Evolutionary conservation across 2,888 invertebrate species (phyloP).

Genomic region (Drosophila aldrichi): DNA sequence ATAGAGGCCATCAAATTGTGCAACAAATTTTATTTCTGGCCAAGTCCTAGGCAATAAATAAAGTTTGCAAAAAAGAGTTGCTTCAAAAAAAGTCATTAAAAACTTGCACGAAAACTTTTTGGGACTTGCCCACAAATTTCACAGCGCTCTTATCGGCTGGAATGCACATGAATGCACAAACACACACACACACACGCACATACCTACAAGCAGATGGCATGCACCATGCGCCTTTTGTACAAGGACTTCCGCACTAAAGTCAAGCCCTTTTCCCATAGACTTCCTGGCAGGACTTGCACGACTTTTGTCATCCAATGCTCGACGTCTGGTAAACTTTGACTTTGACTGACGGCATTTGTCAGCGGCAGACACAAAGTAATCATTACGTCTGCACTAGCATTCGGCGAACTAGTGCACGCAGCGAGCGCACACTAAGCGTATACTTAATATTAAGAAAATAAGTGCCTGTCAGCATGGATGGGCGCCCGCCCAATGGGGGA

Average conservation of each 20-base stretch:
- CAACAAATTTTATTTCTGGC: constrained; percentile 15
- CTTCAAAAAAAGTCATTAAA: constrained; percentile 38
- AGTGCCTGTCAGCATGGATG: constrained; percentile 69
- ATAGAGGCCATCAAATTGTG: constrained; percentile 17
- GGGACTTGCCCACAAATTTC: constrained; percentile 22
- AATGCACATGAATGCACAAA: constrained; percentile 64
- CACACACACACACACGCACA: background rate
- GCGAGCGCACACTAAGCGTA: constrained; percentile 62
- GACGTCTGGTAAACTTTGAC: constrained; percentile 54
- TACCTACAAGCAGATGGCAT: constrained; percentile 31
- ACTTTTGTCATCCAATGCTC: constrained; percentile 29
- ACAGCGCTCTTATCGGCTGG: constrained; percentile 57
- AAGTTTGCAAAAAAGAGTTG: constrained; percentile 27
- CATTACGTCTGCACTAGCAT: constrained; percentile 61
- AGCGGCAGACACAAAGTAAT: constrained; percentile 78
- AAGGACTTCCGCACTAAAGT: constrained; percentile 45
- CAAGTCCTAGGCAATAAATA: constrained; percentile 25
- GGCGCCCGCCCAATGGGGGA: constrained; percentile 13
- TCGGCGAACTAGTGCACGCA: constrained; percentile 8
- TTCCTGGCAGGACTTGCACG: constrained; percentile 17
- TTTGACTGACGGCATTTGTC: constrained; percentile 80
- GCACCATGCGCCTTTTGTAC: constrained; percentile 54
- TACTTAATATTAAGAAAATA: constrained; percentile 81
- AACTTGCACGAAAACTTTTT: constrained; percentile 37
- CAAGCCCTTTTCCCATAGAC: constrained; percentile 16